These are phyloP conservation scores for Girardia tigrina DNA, from an alignment of 2,888 invertebrate species.

Conservation along the genomic window DNA sequence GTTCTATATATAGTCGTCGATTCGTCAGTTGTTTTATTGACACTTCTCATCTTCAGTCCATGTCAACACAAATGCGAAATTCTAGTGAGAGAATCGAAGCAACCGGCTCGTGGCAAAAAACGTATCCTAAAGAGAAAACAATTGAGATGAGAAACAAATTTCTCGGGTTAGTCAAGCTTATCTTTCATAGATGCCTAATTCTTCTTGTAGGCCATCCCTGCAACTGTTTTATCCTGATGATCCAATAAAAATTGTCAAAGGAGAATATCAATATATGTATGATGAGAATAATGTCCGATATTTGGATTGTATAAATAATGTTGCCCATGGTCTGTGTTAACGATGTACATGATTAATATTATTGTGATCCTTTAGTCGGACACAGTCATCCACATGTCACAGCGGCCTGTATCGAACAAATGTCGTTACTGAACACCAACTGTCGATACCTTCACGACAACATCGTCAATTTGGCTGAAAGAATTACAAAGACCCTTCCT, in stretches of 20 bases:
- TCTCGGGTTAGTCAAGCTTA: not conserved
- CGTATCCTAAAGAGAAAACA: not conserved
- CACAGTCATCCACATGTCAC: slow-evolving; percentile 91
- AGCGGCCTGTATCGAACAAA: slow-evolving; percentile 73
- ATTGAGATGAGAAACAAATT: not conserved
- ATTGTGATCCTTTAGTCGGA: slow-evolving; percentile 60
- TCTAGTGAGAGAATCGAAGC: not conserved
- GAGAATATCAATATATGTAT: slow-evolving; percentile 82
- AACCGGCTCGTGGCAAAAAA: not conserved
- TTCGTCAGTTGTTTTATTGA: no score
- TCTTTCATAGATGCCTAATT: no score
- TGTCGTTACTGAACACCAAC: slow-evolving; percentile 80
- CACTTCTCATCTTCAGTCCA: no score
- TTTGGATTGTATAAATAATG: slow-evolving; percentile 95
- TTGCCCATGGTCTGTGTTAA: slow-evolving; percentile 72
- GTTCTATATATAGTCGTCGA: no score
- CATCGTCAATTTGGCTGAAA: slow-evolving; percentile 73
- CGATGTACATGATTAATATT: not conserved
- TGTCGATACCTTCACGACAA: slow-evolving; percentile 89
- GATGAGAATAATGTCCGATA: slow-evolving; percentile 77
- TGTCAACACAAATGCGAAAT: no score
- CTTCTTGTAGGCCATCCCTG: no score
- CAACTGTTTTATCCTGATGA: slow-evolving; percentile 79
- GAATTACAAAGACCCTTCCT: slow-evolving; percentile 69
- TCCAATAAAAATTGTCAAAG: slow-evolving; percentile 81